phyloP scores from a whole-genome alignment of 2,888 invertebrate genomes.

The Protonemura montana region DNA sequence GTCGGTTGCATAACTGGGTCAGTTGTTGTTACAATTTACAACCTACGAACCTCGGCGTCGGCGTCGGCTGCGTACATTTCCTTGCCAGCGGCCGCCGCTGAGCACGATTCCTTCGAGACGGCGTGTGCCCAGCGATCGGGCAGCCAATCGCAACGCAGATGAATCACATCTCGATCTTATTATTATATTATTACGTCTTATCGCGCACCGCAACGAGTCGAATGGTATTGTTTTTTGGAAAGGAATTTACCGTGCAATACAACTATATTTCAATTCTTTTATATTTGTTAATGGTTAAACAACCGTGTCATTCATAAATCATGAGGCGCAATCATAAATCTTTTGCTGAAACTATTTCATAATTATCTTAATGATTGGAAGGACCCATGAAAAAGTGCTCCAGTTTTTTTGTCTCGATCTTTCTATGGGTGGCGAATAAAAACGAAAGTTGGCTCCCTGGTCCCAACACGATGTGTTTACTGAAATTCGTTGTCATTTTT shows the following conservation, averaged over 20 bases:
- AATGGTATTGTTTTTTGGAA: not conserved
- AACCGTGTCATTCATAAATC: conserved; percentile 5
- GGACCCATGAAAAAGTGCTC: not conserved
- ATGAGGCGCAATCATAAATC: not conserved
- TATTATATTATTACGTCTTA: not conserved
- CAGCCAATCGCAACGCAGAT: too few relatives aligned
- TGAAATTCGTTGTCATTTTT: not conserved
- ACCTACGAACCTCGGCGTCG: not conserved
- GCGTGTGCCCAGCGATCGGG: not conserved
- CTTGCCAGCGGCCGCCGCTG: not conserved
- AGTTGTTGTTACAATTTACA: conserved; percentile 20
- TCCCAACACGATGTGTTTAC: not conserved
- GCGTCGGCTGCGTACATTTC: not conserved
- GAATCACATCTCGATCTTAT: too few relatives aligned
- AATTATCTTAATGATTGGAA: not conserved
- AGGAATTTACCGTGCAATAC: not conserved
- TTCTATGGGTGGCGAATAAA: not conserved
- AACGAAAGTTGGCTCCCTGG: not conserved
- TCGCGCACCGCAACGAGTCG: not conserved
- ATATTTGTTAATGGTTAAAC: not conserved
- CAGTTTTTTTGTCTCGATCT: not conserved
- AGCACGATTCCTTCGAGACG: not conserved
- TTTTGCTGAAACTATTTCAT: not conserved
- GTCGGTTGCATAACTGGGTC: conserved; percentile 32
- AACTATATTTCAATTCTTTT: not conserved